Evolutionary conservation across 2,113 vertebrate genomes (phyloP).

Genomic region (Nicator chloris): DNA sequence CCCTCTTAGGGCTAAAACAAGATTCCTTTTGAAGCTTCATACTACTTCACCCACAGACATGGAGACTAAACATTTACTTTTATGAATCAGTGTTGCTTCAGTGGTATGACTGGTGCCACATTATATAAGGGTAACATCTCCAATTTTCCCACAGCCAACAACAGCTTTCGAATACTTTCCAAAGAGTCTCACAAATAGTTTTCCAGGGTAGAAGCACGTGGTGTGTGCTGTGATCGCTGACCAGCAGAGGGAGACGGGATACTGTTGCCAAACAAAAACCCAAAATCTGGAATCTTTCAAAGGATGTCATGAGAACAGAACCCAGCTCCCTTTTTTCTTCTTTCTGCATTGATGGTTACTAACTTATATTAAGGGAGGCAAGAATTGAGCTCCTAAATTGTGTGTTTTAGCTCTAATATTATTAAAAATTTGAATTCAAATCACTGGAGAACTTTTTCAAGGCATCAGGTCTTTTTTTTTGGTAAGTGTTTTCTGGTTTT

Average conservation of each 20-base stretch:
- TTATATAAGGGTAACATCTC: background rate
- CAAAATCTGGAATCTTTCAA: background rate
- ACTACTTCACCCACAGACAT: background rate
- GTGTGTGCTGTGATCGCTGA: background rate
- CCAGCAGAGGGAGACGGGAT: conserved; percentile 31
- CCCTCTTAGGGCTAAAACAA: background rate
- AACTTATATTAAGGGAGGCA: background rate
- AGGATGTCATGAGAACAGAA: background rate
- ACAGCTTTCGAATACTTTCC: background rate
- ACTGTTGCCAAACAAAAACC: background rate
- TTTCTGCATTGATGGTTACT: background rate
- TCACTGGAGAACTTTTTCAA: background rate
- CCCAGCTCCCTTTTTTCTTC: background rate
- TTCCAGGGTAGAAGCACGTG: background rate
- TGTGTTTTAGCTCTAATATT: background rate
- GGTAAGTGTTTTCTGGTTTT: background rate
- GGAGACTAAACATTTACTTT: background rate
- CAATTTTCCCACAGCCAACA: background rate
- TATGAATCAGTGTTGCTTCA: background rate
- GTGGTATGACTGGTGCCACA: background rate
- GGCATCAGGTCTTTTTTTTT: background rate
- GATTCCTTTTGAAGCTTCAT: background rate
- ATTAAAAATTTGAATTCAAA: background rate
- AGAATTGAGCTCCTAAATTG: background rate
- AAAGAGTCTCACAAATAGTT: background rate